Evolutionary conservation across 2,113 vertebrate species (phyloP), one percentile per base, ranked within the genome.

Genomic region (Tyto alba): DNA sequence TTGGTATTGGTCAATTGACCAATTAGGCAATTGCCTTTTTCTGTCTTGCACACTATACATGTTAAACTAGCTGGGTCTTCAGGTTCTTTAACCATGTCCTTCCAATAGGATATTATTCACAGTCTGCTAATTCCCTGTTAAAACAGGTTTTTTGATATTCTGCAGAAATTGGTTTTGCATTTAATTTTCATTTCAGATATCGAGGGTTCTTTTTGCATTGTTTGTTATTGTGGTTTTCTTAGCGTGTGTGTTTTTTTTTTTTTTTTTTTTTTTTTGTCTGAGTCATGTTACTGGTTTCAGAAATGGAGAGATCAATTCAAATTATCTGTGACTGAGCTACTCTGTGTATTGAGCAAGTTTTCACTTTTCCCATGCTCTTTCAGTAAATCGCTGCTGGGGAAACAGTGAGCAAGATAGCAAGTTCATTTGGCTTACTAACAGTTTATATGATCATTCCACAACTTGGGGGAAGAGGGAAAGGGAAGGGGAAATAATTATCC

Each of bases 291-390:
- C 43, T 84, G 30, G 16, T 64, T 92, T 87, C 64, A 75, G 66
- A 79, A 96, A 82, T 38, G 3, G 48, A 85, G 85, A 94, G 41
- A 90, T 87, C 69, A 90, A 62, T 92, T 90, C 36, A 89, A 41
- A 81, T 89, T 82, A 76, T 87, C 62, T 92, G 76, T 85, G 76
- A 59, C 83, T 79, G 62, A 89, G 32, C 18, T 92, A 23, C 68
- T 68, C 30, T n/a, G 10, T 63, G 30, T 84, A 74, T 90, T 94
- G 60, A 84, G 36, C 38, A 87, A 87, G 18, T n/a, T 75, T 92
- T 91, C n/a, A 16, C 23, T 92, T 95, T 77, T 80, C 47, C 69
- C n/a, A 29, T 96, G 83, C 57, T 95, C 64, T 71, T 94, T 89
- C 20, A n/a, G 48, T 81, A 76, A 56, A 38, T 82, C 2, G 0